Evolutionary conservation across 2,888 invertebrate genomes (phyloP), one percentile per base, ranked within the genome.

Genomic region (Rhamnusium bicolor): DNA sequence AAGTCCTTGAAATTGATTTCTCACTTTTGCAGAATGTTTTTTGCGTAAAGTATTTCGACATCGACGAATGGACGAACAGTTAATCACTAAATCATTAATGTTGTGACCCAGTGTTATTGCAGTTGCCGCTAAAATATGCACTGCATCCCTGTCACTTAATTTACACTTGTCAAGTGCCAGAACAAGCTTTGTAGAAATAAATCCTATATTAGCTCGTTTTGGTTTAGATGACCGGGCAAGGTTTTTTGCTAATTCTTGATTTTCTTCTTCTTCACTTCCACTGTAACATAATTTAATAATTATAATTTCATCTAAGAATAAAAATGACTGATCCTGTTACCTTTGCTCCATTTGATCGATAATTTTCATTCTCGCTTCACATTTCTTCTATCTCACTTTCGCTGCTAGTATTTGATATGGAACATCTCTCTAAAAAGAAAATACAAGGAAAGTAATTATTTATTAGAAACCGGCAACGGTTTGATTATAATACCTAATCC

Each of bases 111-210:
- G 24, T 49, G 63, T 49, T 21, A 47, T 49, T 46, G 75, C 75
- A 73, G 62, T 53, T 19, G 73, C 61, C n/a, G 54, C 60, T 47
- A 78, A 61, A 68, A 80, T 65, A 60, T 73, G 73, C 49, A 79
- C 80, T 51, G 78, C 73, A 56, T 77, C 62, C 70, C 78, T 73
- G 29, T 75, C 69, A 67, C 76, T 79, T 51, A 77, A 19, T 71
- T 77, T 70, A 47, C 72, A 79, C 61, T 73, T 79, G 66, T 80
- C 72, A 70, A 76, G 73, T 24, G 73, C 76, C 19, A 77, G 76
- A 47, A 72, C 77, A 51, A 78, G 69, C 70, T 75, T 76, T 56
- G 67, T 65, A 61, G 71, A 73, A 29, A 80, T 71, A 53, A 80
- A 60, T 56, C 78, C 21, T 16, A 46, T 46, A 5, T 46, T 46